A percentile compares a stretch with the other conserved stretches of the same genome.
phyloP scores from a whole-genome alignment of 2,113 vertebrate species.

The Heterochromis multidens region DNA sequence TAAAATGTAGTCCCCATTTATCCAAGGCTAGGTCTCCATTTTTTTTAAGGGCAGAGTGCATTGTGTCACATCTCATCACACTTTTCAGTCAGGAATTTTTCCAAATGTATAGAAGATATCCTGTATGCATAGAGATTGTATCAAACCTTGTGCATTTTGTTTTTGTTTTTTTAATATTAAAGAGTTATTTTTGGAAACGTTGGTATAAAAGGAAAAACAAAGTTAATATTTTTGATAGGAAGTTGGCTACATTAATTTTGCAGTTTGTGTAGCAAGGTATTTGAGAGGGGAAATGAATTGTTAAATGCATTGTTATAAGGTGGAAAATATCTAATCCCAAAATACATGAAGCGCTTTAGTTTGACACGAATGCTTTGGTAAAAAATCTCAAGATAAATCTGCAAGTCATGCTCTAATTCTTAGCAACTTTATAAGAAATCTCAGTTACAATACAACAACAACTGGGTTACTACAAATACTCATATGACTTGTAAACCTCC shows the following conservation, averaged over 20 bases:
- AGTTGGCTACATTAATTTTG: slow-evolving; percentile 28
- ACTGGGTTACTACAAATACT: neutral
- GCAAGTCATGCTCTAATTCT: neutral
- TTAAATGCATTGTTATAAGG: neutral
- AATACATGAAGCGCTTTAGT: neutral
- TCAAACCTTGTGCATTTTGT: slow-evolving; percentile 13
- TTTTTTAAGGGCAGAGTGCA: slow-evolving; percentile 8
- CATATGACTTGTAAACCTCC: neutral
- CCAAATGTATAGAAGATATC: slow-evolving; percentile 40
- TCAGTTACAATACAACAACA: neutral
- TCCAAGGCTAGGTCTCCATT: neutral
- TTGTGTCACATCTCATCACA: neutral
- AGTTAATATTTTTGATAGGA: slow-evolving; percentile 77
- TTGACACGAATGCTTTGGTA: neutral
- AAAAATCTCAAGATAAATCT: too few relatives aligned
- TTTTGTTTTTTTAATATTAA: slow-evolving; percentile 39
- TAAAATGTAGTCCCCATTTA: neutral
- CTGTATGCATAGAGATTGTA: slow-evolving; percentile 33
- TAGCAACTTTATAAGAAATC: neutral
- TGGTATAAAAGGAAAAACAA: slow-evolving; percentile 30
- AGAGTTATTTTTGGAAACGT: slow-evolving; percentile 72
- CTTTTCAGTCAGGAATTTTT: slow-evolving; percentile 3
- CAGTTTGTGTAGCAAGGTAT: slow-evolving; percentile 1
- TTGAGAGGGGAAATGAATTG: neutral
- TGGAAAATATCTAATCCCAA: neutral